Conservation (phyloP, 2,797 vertebrate genomes). For the Manis javanica region DNA sequence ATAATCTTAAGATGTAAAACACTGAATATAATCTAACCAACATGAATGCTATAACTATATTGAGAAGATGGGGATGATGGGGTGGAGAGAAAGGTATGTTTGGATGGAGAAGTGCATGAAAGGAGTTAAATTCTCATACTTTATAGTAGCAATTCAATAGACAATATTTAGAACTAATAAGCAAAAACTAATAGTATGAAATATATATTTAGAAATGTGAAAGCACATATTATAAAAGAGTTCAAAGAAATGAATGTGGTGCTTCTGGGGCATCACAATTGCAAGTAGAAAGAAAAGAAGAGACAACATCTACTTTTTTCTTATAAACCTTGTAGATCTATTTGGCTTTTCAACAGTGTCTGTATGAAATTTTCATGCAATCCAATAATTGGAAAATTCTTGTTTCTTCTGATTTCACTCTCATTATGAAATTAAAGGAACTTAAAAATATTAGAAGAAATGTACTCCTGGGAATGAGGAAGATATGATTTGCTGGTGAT, state of each 20-base stretch:
- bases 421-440: slow-evolving; percentile 36
- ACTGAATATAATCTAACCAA: neutral
- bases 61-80: neutral
- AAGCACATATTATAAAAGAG: neutral
- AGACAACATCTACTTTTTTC: neutral
- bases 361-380: neutral
- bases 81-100: neutral
- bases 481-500: neutral
- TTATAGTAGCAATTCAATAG: neutral
- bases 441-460: slow-evolving; percentile 17
- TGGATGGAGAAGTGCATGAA: neutral
- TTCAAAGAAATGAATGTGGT: neutral
- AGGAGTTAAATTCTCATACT: neutral
- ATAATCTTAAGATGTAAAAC: neutral
- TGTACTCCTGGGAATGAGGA: neutral
- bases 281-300: too few relatives aligned
- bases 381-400: neutral
- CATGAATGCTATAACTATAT: neutral
- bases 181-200: neutral
- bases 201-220: neutral
- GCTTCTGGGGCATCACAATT: neutral
- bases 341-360: neutral
- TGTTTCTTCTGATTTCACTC: neutral
- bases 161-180: neutral
- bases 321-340: neutral